Percentiles rank a stretch among this genome's conserved stretches.
Conservation (phyloP, 2,113 vertebrate species). For the Aphyosemion australe region DNA sequence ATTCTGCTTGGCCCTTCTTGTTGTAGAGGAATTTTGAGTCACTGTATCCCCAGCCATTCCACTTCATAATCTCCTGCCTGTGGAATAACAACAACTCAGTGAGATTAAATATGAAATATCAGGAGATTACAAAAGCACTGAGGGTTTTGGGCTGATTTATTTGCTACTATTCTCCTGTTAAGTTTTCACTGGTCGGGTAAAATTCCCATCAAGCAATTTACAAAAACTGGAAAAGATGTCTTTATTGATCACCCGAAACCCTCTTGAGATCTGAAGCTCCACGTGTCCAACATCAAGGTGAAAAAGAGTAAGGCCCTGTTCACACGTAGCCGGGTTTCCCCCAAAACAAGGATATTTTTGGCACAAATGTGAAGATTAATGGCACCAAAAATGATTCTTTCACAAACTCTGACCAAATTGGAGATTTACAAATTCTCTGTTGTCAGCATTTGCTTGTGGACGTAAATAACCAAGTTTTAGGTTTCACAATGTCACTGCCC, state of each 20-base stretch:
- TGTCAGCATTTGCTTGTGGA: no score
- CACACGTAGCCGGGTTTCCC: no score
- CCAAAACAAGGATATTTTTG: no score
- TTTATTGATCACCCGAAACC: not conserved
- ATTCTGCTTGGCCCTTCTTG: constrained; percentile 96
- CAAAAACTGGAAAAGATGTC: not conserved
- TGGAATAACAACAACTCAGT: constrained; percentile 29
- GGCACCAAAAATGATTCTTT: no score
- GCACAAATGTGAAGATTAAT: no score
- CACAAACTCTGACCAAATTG: no score
- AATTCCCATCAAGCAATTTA: not conserved
- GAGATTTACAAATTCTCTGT: no score
- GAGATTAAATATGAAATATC: not conserved
- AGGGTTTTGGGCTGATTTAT: not conserved
- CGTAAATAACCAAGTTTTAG: no score
- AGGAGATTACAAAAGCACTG: no score
- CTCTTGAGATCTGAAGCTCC: not conserved
- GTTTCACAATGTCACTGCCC: no score
- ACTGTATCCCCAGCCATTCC: constrained; percentile 99
- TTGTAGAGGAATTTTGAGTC: constrained; percentile 95
- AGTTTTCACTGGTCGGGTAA: no score
- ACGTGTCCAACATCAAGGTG: not conserved
- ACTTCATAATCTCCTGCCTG: constrained; percentile 97
- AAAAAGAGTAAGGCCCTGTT: not conserved
- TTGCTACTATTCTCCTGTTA: not conserved